These are phyloP conservation scores for Cantharis rustica DNA, from an alignment of 2,888 invertebrate species.

Conservation along the genomic window DNA sequence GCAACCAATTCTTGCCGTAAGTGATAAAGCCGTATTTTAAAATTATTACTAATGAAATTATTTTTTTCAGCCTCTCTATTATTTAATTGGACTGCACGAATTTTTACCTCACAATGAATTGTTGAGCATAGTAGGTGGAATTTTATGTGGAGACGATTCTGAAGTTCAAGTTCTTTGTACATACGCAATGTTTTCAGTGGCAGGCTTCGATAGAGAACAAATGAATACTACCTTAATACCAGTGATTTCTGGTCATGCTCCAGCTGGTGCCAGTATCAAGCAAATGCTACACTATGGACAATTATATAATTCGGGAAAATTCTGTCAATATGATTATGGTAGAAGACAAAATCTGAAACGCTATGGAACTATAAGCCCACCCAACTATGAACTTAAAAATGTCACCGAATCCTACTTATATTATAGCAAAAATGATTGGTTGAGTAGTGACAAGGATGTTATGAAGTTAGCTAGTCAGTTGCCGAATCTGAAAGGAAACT, in stretches of 20 bases:
- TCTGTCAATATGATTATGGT: background rate
- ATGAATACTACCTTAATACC: conserved; percentile 46
- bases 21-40: background rate
- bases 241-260: background rate
- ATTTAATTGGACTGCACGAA: conserved; percentile 58
- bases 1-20: background rate
- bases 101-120: conserved; percentile 65
- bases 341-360: conserved; percentile 21
- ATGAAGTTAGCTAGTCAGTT: conserved; percentile 34
- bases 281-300: background rate
- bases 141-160: conserved; percentile 53
- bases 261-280: background rate
- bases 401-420: conserved; percentile 31
- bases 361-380: conserved; percentile 29
- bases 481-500: conserved; percentile 38
- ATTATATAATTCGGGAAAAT: background rate
- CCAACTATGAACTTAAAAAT: conserved; percentile 28
- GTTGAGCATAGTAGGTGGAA: conserved; percentile 58
- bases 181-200: conserved; percentile 45
- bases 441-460: conserved; percentile 32
- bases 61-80: background rate
- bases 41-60: background rate
- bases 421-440: conserved; percentile 37
- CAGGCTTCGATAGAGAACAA: conserved; percentile 46
- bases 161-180: conserved; percentile 40